Percentiles rank a stretch among this genome's conserved stretches.
These are phyloP conservation scores for Pteruthius melanotis DNA, from an alignment of 2,113 vertebrate species.

Conservation along the genomic window DNA sequence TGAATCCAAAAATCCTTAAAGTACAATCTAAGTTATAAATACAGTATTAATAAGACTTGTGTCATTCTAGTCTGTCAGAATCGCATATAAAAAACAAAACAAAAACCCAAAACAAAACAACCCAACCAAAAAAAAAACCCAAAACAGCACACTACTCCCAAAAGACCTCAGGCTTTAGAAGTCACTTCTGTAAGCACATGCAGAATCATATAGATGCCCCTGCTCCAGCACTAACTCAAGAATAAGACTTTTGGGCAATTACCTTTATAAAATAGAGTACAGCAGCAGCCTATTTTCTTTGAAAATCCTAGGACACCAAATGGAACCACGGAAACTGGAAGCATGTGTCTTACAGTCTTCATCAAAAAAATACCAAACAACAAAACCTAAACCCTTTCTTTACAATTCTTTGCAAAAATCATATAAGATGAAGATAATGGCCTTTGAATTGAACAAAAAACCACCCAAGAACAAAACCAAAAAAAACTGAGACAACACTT, in stretches of 20 bases:
- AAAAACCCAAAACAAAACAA: neutral
- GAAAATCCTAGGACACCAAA: neutral
- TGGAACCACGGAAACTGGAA: neutral
- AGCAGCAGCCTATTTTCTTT: neutral
- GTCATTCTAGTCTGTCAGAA: neutral
- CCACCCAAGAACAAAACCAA: neutral
- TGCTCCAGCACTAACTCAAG: neutral
- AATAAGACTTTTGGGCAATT: neutral
- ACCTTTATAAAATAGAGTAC: neutral
- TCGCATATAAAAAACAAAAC: neutral
- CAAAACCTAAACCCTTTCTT: neutral
- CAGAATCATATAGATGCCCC: neutral
- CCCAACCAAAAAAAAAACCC: neutral
- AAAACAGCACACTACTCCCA: neutral
- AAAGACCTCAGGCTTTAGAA: neutral
- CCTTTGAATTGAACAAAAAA: neutral
- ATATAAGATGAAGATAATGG: neutral
- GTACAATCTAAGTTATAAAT: neutral
- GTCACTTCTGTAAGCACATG: fast-evolving
- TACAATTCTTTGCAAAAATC: neutral
- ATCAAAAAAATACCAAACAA: neutral
- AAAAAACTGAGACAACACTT: neutral
- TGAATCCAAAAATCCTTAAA: neutral
- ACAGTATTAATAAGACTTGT: neutral
- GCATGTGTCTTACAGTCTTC: neutral